Base-by-base conservation (phyloP, 2,113 vertebrate species). In the Elanus axillaris region DNA sequence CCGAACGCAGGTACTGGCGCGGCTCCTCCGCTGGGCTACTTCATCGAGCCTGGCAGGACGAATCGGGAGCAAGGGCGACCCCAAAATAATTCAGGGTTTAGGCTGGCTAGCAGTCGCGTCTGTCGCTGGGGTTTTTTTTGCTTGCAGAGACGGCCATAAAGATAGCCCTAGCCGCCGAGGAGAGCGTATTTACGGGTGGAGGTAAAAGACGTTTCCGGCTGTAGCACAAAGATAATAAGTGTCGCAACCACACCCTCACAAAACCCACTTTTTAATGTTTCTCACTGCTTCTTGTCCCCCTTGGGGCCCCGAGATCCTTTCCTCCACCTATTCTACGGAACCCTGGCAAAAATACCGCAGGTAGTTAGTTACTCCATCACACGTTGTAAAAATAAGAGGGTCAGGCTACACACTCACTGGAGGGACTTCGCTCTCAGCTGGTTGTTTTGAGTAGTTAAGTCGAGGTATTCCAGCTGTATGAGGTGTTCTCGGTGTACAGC, bases 401-500 rank as follows among this genome's bases (percentile, higher is more conserved):
- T 29, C 8, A 4, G 5, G 2, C 0, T 8, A 4, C 2, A 1
- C 7, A 7, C 27, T 17, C 18, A 2, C 1, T 10, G 32, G 20
- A 71, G 20, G 63, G 26, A 6, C 19, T 19, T 31, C 6, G 9
- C 29, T 11, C 32, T 1, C 17, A 5, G 16, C 1, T 3, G 34
- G 6, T 3, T 5, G 19, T 2, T 14, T 2, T 2, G 10, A 16
- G n/a, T n/a, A n/a, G n/a, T n/a, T n/a, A 52, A 34, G 21, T 11
- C 14, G 7, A 9, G 32, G 42, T 8, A 26, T 2, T 26, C 18
- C 1, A 16, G 40, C 63, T 9, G 16, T 3, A 1, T 0, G 11
- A 38, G 68, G 11, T 6, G 16, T 1, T 15, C 21, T 5, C 1
- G 0, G 13, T 0, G 4, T 1, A 1, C 6, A 1, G 8, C 7